Base-by-base conservation (phyloP, 2,797 vertebrate genomes). In the Mormyrops boulengeri region DNA sequence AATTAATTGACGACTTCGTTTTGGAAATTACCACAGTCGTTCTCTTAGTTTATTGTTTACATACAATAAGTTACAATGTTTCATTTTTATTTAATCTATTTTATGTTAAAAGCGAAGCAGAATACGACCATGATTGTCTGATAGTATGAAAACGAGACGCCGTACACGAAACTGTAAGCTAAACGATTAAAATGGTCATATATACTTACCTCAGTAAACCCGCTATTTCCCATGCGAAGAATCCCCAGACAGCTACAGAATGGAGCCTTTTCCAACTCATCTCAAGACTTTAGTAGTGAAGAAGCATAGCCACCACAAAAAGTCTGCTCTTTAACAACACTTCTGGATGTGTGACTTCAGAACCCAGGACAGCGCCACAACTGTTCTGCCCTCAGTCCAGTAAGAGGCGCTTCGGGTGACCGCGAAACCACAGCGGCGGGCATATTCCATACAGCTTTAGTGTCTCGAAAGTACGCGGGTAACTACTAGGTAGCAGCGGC, bases 351-450 rank as follows among this genome's bases (percentile, higher is more conserved):
- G 85, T 62, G 86, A 91, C 90, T 91, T 94, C 93, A 93, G 93
- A 44, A 93, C 93, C 91, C 66, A 88, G 93, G 93, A 94, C 92
- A 94, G 93, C 91, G 91, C 92, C 88, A 90, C 90, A 90, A 88
- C 82, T 85, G 87, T 88, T 90, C 73, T 89, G 88, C 88, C 85
- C 90, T 84, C 90, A 88, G 88, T 90, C 88, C 91, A 55, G 38
- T 52, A 49, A 88, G 53, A 91, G 85, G 89, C 55, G 90, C 26
- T 91, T 82, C 80, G 85, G 88, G 52, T 44, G 90, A 89, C 89
- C 73, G 52, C 62, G 55, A 57, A 89, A 53, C 12, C 89, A 91
- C 88, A 89, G 47, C 89, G 89, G 85, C 89, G 88, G 38, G 69
- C 62, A 73, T 89, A 90, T 91, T 77, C 90, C 88, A 89, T 90